A percentile compares a stretch with the other conserved stretches of the same genome.
Evolutionary conservation across 35 echinoderm and acorn worm genomes (phyloP).

Genomic region (Lytechinus pictus): DNA sequence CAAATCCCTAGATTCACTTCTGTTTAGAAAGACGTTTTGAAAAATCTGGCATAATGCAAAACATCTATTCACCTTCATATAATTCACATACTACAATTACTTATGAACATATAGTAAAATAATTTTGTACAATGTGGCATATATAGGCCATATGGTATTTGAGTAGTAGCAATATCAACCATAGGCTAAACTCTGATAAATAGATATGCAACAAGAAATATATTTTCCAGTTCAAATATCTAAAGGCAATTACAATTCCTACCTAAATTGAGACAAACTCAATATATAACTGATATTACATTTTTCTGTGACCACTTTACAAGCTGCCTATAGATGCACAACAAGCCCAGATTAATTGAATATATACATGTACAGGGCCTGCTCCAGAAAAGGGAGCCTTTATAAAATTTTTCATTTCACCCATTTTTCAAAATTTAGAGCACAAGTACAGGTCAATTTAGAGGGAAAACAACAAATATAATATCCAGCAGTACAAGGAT

Average conservation of each 20-base stretch:
- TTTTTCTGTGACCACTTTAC: background rate
- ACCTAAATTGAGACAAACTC: background rate
- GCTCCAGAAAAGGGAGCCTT: background rate
- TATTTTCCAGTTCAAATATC: background rate
- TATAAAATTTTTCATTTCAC: slow-evolving; percentile 13
- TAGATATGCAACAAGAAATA: background rate
- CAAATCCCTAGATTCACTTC: too few relatives aligned
- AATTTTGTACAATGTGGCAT: too few relatives aligned
- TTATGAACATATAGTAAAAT: too few relatives aligned
- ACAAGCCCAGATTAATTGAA: background rate
- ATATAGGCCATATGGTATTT: too few relatives aligned
- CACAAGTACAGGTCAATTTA: slow-evolving; percentile 2
- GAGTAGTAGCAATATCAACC: background rate
- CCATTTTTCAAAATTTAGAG: background rate
- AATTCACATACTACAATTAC: too few relatives aligned
- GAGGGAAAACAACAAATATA: background rate
- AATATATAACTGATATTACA: background rate
- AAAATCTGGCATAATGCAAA: too few relatives aligned
- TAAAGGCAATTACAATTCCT: background rate
- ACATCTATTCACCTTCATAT: too few relatives aligned
- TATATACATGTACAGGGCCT: background rate
- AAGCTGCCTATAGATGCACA: background rate
- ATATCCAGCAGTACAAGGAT: background rate
- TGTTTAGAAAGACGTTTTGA: too few relatives aligned
- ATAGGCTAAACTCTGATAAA: too few relatives aligned